phyloP scores from a whole-genome alignment of 2,888 invertebrate genomes.

The Eilema depressum region DNA sequence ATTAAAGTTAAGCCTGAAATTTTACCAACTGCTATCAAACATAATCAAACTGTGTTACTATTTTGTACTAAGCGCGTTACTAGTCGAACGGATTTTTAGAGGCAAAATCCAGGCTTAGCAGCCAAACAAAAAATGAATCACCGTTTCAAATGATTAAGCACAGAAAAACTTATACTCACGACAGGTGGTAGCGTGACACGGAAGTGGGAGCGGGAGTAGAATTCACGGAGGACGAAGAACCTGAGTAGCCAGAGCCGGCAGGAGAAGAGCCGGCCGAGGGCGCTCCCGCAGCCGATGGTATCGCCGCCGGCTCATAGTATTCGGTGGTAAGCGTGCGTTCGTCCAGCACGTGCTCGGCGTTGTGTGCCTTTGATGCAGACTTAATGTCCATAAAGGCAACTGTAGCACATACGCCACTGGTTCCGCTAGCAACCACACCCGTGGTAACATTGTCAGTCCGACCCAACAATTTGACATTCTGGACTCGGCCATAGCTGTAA shows the following conservation, averaged over 20 bases:
- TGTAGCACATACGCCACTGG: conserved; percentile 93
- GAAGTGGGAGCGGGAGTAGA: conserved; percentile 78
- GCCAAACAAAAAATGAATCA: conserved; percentile 36
- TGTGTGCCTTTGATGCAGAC: conserved; percentile 97
- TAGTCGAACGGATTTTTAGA: not conserved
- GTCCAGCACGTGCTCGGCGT: conserved; percentile 95
- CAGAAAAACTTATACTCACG: conserved; percentile 72
- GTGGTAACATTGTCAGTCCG: conserved; percentile 85
- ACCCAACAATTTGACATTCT: conserved; percentile 97
- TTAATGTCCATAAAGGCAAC: conserved; percentile 99
- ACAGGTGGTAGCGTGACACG: conserved; percentile 80
- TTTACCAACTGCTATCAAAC: not conserved
- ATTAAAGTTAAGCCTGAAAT: not conserved
- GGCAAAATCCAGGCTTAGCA: not conserved
- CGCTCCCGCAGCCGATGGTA: conserved; percentile 88
- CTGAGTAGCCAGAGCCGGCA: conserved; percentile 88
- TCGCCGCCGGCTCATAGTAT: conserved; percentile 95
- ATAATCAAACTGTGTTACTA: not conserved
- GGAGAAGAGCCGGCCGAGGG: conserved; percentile 86
- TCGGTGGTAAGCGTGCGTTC: conserved; percentile 95
- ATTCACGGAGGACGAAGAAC: conserved; percentile 88
- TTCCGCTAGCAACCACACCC: conserved; percentile 81
- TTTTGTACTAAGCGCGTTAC: not conserved
- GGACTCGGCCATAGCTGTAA: conserved; percentile 98
- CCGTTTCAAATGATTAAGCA: conserved; percentile 43